These are phyloP conservation scores for Leiothrix lutea DNA, from an alignment of 2,113 vertebrate genomes.

Conservation along the genomic window DNA sequence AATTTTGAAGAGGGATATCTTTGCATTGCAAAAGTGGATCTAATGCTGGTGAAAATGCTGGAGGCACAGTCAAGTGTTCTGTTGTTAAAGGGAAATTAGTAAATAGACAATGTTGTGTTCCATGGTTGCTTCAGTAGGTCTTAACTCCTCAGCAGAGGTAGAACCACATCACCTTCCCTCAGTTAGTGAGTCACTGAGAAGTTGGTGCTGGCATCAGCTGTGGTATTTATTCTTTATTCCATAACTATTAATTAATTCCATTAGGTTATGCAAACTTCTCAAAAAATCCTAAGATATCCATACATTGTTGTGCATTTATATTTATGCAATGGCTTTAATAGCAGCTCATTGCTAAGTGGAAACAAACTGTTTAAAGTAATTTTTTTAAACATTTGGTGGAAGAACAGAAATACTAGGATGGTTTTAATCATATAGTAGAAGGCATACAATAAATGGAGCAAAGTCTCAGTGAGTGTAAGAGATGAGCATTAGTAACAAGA, in stretches of 20 bases:
- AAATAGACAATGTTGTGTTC: fast-evolving
- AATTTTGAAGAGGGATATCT: not conserved
- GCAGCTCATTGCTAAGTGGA: not conserved
- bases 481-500: not conserved
- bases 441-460: not conserved
- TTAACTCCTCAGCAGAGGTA: not conserved
- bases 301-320: not conserved
- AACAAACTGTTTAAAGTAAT: not conserved
- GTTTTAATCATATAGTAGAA: not conserved
- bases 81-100: not conserved
- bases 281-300: not conserved
- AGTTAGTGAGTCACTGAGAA: not conserved
- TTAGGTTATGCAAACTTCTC: fast-evolving
- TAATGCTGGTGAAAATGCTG: not conserved
- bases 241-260: not conserved
- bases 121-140: not conserved
- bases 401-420: not conserved
- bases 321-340: not conserved
- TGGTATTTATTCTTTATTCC: not conserved
- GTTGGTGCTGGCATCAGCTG: not conserved
- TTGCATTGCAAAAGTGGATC: not conserved
- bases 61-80: not conserved
- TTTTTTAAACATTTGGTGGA: not conserved
- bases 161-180: not conserved
- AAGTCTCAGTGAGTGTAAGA: not conserved